A percentile compares a stretch with the other conserved stretches of the same genome.
Conservation (phyloP, 2,797 vertebrate species). For the Distichodus sexfasciatus region DNA sequence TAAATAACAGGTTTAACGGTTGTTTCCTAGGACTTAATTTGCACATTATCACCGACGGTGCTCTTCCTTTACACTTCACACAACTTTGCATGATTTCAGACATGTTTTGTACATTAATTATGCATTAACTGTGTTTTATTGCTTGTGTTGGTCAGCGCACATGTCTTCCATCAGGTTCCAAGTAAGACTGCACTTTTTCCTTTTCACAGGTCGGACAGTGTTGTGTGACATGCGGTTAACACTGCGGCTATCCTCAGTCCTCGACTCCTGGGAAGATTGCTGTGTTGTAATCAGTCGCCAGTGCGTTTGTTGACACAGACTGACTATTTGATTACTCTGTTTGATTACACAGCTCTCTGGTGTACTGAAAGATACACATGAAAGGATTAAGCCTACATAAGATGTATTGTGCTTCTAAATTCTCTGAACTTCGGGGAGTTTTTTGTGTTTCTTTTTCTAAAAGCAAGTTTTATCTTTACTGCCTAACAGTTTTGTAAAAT, state of each 20-base stretch:
- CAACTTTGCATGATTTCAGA: no score
- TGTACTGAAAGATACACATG: background rate
- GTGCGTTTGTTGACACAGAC: conserved; percentile 38
- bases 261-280: conserved; percentile 35
- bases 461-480: conserved; percentile 20
- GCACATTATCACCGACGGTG: no score
- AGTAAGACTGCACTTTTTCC: background rate
- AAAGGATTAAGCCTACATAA: conserved; percentile 10
- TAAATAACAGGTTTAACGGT: no score
- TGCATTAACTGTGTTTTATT: no score
- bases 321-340: conserved; percentile 37
- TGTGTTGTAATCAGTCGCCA: conserved; percentile 26
- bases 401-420: conserved; percentile 6
- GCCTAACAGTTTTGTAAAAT: background rate
- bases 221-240: no score
- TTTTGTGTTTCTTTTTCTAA: conserved; percentile 6
- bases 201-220: conserved; percentile 33
- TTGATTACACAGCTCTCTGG: background rate
- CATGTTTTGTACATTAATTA: conserved; percentile 3
- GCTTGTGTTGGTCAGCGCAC: conserved; percentile 12
- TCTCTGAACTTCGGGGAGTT: background rate
- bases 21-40: no score
- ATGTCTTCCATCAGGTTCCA: conserved; percentile 2
- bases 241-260: conserved; percentile 13
- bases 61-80: no score